Conservation (phyloP, 2,797 vertebrate species). For the Coranthus polyacanthus region DNA sequence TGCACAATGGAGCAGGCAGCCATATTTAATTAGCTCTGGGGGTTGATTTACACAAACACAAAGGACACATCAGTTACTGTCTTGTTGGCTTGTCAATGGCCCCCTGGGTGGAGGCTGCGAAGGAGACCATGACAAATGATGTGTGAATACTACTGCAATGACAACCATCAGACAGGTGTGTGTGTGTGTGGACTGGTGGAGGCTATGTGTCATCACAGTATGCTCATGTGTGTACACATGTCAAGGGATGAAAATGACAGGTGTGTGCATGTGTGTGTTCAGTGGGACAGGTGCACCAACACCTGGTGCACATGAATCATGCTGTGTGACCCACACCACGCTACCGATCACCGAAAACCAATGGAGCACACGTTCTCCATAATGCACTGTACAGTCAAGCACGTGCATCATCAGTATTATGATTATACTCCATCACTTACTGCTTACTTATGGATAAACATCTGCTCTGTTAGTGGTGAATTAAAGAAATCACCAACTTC, state of each 20-base stretch:
- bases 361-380: too few species aligned
- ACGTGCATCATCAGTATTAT: too few species aligned
- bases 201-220: neutral
- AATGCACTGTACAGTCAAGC: too few species aligned
- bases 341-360: constrained; percentile 1
- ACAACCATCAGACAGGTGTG: constrained; percentile 31
- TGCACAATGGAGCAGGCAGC: constrained; percentile 48
- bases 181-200: neutral
- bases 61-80: constrained; percentile 58
- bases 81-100: constrained; percentile 46
- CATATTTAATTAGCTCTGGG: constrained; percentile 65
- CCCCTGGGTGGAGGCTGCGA: constrained; percentile 9
- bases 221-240: constrained; percentile 6
- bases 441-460: neutral
- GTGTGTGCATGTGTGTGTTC: constrained; percentile 4
- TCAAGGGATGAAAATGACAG: constrained; percentile 28
- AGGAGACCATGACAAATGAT: constrained; percentile 44
- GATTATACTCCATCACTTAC: too few species aligned
- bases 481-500: neutral
- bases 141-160: constrained; percentile 30
- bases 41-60: constrained; percentile 68
- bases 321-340: constrained; percentile 24
- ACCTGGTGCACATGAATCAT: constrained; percentile 48
- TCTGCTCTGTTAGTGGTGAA: neutral
- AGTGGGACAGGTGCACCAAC: constrained; percentile 42